A percentile compares a stretch with the other conserved stretches of the same genome.
Conservation (phyloP, 2,113 vertebrate species). For the Hemichromis elongatus region DNA sequence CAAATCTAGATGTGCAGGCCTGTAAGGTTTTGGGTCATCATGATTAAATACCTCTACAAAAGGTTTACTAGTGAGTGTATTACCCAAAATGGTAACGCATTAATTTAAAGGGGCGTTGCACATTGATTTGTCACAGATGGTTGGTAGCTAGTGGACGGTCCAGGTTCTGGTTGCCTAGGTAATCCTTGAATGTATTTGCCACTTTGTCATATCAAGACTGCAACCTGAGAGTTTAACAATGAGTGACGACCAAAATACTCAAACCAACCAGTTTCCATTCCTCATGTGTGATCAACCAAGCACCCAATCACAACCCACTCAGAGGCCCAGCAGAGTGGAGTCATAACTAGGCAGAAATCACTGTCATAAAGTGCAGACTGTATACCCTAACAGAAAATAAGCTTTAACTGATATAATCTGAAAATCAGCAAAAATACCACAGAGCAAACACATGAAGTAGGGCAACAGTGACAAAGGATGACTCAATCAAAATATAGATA, state of each 20-base stretch:
- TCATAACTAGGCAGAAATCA: not conserved
- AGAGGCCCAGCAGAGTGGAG: not conserved
- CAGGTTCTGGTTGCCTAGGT: not conserved
- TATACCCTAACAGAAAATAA: not conserved
- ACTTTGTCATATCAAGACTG: not conserved
- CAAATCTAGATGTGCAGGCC: not conserved
- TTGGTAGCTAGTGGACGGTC: fast-evolving
- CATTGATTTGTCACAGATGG: too few relatives aligned
- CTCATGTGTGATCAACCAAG: not conserved
- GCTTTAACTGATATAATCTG: not conserved
- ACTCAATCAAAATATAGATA: not conserved
- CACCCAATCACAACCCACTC: not conserved
- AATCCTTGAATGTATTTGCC: not conserved
- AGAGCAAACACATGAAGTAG: not conserved
- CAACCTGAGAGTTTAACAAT: not conserved
- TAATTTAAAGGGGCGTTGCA: not conserved
- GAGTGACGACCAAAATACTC: not conserved
- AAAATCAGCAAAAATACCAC: not conserved
- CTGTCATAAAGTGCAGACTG: not conserved
- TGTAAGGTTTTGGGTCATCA: not conserved
- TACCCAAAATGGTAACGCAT: not conserved
- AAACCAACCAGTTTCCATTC: not conserved
- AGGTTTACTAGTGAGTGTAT: not conserved
- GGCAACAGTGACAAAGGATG: not conserved
- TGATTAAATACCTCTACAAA: not conserved